Base-by-base conservation (phyloP, 1,140 invertebrate species). In the Littorina saxatilis region DNA sequence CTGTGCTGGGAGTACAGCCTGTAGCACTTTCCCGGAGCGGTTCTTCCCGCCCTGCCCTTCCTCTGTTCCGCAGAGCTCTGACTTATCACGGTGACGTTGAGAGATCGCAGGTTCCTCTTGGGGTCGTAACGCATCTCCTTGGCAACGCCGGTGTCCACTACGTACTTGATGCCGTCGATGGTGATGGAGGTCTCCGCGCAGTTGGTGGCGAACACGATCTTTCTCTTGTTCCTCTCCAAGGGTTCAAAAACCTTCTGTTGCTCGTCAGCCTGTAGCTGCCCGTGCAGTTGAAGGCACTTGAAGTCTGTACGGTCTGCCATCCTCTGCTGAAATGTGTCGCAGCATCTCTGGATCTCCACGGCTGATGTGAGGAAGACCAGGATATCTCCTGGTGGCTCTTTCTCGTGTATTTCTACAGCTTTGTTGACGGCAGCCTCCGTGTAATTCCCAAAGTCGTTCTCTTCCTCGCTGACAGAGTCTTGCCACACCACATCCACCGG, bases 361-460 rank as follows among this genome's bases (percentile, higher is more conserved):
- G 88, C 86, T 23, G 89, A 86, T 23, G 99, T 99, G 15, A 99
- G 93, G 93, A 99, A 99, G 0, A 99, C 98, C 1, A 99, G 93
- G 90, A 99, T 95, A 93, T 99, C 99, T 1, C 99, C 98, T 7
- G 96, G 91, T 0, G 97, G 95, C 91, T 99, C 97, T 27, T 90
- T 89, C 0, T 96, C 95, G 92, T 99, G 98, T 87, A 99, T 99
- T 92, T 99, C 98, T 80, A 99, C 92, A 61, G 99, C 95, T 23
- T 98, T 98, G 0, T 98, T 96, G 0, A 99, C 96, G 92, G 97
- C 97, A 0, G 97, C 97, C 91, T 98, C 96, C 79, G 99, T 95
- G 91, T 99, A 99, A 93, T 99, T 97, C 27, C 86, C 83, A 81
- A 83, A 83, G 9, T 79, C 32, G 15, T 81, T 97, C 93, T 99